These are phyloP conservation scores for Ceriagrion tenellum DNA, from an alignment of 2,888 invertebrate genomes.

Conservation along the genomic window DNA sequence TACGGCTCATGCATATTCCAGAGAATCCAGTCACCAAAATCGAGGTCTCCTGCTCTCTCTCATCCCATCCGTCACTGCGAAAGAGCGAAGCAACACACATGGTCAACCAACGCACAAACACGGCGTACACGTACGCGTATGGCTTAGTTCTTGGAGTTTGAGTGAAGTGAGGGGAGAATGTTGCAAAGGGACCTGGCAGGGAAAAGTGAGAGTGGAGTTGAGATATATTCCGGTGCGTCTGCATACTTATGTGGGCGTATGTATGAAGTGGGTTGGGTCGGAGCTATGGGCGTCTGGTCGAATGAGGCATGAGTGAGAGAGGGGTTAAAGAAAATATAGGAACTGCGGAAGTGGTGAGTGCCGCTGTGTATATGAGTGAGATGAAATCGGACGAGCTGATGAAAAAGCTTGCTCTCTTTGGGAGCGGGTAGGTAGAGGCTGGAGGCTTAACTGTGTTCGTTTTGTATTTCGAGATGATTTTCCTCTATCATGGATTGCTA, in stretches of 20 bases:
- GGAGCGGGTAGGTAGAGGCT: too few species aligned
- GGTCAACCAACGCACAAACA: too few species aligned
- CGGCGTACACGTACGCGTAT: background rate
- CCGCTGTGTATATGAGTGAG: too few species aligned
- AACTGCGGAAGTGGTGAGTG: background rate
- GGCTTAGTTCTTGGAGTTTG: background rate
- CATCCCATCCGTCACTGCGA: slow-evolving; percentile 20
- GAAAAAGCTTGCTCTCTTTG: background rate
- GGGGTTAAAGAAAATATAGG: background rate
- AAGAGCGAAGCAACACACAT: background rate
- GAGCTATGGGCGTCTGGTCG: background rate
- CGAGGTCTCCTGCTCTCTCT: background rate
- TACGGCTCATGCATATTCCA: slow-evolving; percentile 55
- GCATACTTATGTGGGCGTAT: background rate
- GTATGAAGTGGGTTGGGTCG: background rate
- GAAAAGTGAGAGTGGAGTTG: slow-evolving; percentile 3
- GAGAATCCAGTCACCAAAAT: slow-evolving; percentile 29
- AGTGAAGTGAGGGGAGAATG: background rate
- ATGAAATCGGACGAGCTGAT: too few species aligned
- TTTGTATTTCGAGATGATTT: too few species aligned
- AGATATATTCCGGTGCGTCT: background rate
- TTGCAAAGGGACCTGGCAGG: background rate
- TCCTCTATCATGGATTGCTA: too few species aligned
- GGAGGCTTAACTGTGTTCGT: too few species aligned
- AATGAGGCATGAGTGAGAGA: background rate